Conservation (phyloP, 1,140 invertebrate genomes). For the Drosophila equinoxialis region DNA sequence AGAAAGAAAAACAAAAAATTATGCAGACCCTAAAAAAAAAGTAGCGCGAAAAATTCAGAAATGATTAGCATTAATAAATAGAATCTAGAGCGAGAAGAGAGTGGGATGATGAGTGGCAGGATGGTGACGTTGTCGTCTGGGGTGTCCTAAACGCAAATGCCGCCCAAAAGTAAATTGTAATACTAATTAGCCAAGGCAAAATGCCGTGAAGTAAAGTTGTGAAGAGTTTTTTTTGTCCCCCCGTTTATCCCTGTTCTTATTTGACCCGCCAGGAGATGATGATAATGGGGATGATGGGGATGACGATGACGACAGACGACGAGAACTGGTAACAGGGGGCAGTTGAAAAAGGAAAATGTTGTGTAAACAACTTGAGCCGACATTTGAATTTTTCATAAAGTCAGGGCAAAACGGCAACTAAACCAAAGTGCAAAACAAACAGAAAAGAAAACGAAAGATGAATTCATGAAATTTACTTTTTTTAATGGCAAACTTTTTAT, state of each 20-base stretch:
- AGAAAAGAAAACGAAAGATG: conserved; percentile 28
- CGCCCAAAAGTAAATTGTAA: conserved; percentile 73
- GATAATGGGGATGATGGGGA: background rate
- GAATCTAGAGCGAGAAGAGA: conserved; percentile 6
- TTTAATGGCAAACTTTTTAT: conserved; percentile 29
- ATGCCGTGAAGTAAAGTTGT: conserved; percentile 58
- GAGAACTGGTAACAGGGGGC: background rate
- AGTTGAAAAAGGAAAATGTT: conserved; percentile 41
- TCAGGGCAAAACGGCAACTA: conserved; percentile 40
- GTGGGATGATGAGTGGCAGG: conserved; percentile 34
- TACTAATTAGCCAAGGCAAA: conserved; percentile 76
- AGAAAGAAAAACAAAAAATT: conserved; percentile 44
- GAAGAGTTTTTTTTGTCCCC: conserved; percentile 43
- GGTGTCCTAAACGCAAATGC: conserved; percentile 45
- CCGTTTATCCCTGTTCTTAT: background rate
- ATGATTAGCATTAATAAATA: conserved; percentile 82
- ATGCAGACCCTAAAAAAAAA: conserved; percentile 61
- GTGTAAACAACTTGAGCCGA: conserved; percentile 77
- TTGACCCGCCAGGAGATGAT: background rate
- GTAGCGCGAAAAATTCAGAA: conserved; percentile 67
- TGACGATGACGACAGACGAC: background rate
- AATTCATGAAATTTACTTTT: conserved; percentile 34
- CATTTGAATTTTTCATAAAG: conserved; percentile 77
- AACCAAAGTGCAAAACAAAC: conserved; percentile 67
- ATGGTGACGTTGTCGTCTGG: conserved; percentile 27